Evolutionary conservation across 2,797 vertebrate species (phyloP).

Genomic region (Spinus pinus): DNA sequence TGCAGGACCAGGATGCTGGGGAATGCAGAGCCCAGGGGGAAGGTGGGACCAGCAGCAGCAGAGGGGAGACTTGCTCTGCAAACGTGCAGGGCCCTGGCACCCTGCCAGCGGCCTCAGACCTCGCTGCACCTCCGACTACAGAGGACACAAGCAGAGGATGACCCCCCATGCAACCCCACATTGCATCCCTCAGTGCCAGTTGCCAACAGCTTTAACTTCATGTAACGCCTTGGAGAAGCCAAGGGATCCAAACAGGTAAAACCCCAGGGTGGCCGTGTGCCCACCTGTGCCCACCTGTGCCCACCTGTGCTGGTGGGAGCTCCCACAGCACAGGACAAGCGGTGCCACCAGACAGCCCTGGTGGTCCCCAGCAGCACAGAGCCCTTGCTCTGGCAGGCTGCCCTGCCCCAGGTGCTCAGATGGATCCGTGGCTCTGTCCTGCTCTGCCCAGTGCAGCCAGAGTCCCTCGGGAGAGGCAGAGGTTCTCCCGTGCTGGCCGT

Average conservation of each 20-base stretch:
- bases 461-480: accelerated
- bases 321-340: accelerated
- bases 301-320: accelerated
- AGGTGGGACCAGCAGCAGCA: not conserved
- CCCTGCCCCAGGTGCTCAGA: accelerated
- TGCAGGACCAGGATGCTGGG: not conserved
- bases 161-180: not conserved
- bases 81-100: accelerated
- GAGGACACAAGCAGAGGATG: accelerated
- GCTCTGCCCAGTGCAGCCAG: accelerated
- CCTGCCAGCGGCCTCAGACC: not conserved
- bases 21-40: not conserved
- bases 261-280: accelerated
- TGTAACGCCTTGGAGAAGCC: not conserved
- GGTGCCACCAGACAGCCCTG: accelerated
- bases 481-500: accelerated
- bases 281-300: not conserved
- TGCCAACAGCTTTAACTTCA: not conserved
- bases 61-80: not conserved
- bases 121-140: accelerated
- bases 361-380: not conserved
- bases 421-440: accelerated
- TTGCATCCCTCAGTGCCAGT: not conserved
- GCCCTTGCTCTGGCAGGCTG: not conserved
- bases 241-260: not conserved